These are phyloP conservation scores for Peromyscus melanophrys DNA, from an alignment of 2,797 vertebrate species.

Conservation along the genomic window DNA sequence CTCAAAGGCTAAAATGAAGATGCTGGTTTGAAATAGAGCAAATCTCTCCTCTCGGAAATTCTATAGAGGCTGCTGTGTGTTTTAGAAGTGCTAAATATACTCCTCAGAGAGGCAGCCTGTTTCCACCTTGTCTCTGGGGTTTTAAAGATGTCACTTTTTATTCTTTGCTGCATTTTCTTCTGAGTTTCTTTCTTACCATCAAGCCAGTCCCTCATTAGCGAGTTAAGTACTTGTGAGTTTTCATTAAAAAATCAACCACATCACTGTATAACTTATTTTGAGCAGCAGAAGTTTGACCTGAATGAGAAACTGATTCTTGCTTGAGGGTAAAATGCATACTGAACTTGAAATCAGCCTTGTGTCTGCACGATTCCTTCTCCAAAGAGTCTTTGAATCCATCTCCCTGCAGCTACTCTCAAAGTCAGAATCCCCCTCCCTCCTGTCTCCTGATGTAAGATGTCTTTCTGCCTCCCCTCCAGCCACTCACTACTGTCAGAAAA, in stretches of 20 bases:
- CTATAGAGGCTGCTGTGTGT: constrained; percentile 11
- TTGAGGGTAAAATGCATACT: neutral
- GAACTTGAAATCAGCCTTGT: constrained; percentile 40
- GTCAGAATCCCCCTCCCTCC: neutral
- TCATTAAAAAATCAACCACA: neutral
- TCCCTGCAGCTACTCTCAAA: neutral
- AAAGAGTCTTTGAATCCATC: neutral
- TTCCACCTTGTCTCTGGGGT: constrained; percentile 52
- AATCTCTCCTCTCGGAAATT: constrained; percentile 56
- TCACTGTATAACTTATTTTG: constrained; percentile 41
- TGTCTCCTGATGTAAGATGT: neutral
- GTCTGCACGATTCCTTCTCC: neutral
- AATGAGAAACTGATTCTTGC: constrained; percentile 43
- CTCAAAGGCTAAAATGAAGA: constrained; percentile 54
- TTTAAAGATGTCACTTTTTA: constrained; percentile 67
- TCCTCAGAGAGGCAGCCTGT: constrained; percentile 36
- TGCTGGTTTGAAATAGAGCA: constrained; percentile 67
- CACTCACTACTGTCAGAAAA: neutral
- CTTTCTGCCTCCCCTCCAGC: neutral
- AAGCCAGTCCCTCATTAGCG: constrained; percentile 44
- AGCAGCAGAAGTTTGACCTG: constrained; percentile 25
- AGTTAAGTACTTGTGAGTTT: neutral
- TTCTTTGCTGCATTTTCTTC: constrained; percentile 52
- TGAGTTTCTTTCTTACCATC: constrained; percentile 28
- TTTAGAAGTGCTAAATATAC: constrained; percentile 61